Evolutionary conservation across 2,113 vertebrate species (phyloP).

Genomic region (Engraulis encrasicolus): DNA sequence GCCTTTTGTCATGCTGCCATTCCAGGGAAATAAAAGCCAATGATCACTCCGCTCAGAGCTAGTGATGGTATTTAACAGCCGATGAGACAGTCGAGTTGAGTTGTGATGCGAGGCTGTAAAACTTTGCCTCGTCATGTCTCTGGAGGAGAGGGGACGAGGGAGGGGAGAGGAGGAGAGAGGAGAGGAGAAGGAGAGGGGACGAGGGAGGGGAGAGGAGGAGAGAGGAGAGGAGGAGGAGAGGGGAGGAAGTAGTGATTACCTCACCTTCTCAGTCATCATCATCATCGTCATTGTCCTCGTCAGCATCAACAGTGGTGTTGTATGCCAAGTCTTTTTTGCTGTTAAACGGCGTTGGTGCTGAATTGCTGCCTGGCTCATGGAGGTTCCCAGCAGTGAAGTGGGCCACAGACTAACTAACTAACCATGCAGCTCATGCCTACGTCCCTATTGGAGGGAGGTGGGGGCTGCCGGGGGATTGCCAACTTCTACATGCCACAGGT

Average conservation of each 20-base stretch:
- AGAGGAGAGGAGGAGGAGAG: too few species aligned
- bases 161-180: too few species aligned
- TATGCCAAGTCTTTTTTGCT: conserved; percentile 9
- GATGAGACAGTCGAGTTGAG: neutral
- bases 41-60: neutral
- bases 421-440: neutral
- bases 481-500: too few species aligned
- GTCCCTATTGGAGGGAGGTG: too few species aligned
- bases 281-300: too few species aligned
- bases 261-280: neutral
- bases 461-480: too few species aligned
- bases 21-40: neutral
- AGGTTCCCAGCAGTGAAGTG: neutral
- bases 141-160: too few species aligned
- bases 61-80: neutral
- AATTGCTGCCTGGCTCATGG: neutral
- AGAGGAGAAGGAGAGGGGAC: too few species aligned
- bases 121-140: conserved; percentile 8
- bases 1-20: neutral
- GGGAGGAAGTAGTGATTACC: neutral
- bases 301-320: too few species aligned
- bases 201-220: too few species aligned
- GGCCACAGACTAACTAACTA: neutral
- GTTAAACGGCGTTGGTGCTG: neutral
- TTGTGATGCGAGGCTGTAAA: neutral